Base-by-base conservation (phyloP, 2,113 vertebrate genomes). In the Protobothrops mucrosquamatus region DNA sequence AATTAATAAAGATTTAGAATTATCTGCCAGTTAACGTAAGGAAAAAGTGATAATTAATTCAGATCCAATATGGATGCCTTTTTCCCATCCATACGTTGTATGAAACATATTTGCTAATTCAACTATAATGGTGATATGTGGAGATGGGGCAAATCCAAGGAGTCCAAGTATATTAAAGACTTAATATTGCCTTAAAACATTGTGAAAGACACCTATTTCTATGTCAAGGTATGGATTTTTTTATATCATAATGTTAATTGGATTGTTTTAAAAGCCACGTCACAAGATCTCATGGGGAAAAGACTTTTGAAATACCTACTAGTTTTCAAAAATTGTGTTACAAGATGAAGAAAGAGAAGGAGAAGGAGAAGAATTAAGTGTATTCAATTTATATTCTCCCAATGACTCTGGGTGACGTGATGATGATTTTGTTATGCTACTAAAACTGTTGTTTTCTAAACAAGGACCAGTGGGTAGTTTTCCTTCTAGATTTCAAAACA, bases 1-100 rank as follows among this genome's bases (percentile, higher is more conserved):
- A 56, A 85, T 92, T 81, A 18, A 18, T 93, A 74, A 81, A 91
- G 4, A n/a, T 43, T 81, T 96, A n/a, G 23, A 26, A 14, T 22
- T 26, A 24, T 7, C 57, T 94, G 11, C 29, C 52, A 92, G 61
- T 29, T 91, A 34, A 22, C 1, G 2, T 90, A 59, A 52, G 6
- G 56, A 91, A 94, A 1, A 3, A 8, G 23, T 57, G 93, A 91
- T 87, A 46, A 57, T 94, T 92, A 92, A 52, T 22, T 4, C 34
- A 90, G 12, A n/a, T 48, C 24, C 81, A 92, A 54, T 26, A n/a
- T 69, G 23, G 34, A n/a, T 34, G 5, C 2, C 24, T 2, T n/a
- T 23, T 94, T 93, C 0, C 3, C 3, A 93, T 93, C 69, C 43
- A 90, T 89, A 92, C 51, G 69, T 59, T 34, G 87, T 26, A 92